These are phyloP conservation scores for Calephelis virginiensis DNA, from an alignment of 1,140 invertebrate genomes.

Conservation along the genomic window DNA sequence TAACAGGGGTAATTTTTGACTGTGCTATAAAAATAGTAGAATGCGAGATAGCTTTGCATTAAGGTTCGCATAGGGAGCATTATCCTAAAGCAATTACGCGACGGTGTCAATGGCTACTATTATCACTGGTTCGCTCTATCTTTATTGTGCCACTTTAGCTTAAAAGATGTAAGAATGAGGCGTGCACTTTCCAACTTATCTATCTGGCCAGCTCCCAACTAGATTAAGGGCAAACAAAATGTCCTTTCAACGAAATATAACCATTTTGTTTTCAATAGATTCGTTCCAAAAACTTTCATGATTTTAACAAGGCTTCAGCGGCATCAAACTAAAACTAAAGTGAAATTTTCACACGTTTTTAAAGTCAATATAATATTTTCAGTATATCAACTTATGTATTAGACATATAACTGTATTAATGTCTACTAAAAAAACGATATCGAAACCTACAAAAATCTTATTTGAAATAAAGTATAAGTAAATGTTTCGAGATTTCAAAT, in stretches of 20 bases:
- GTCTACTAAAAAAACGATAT: no score
- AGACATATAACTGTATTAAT: no score
- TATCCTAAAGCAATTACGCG: neutral
- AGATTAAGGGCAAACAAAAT: conserved; percentile 24
- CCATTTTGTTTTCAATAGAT: conserved; percentile 1
- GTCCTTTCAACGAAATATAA: conserved; percentile 7
- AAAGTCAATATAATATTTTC: no score
- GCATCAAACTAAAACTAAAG: no score
- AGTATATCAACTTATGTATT: no score
- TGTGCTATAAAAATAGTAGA: neutral
- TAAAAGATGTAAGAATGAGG: conserved; percentile 24
- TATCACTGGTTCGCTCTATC: conserved; percentile 19
- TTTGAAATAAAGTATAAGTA: no score
- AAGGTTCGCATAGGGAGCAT: neutral
- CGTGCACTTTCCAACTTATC: conserved; percentile 16
- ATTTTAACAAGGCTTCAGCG: no score
- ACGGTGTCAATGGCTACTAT: conserved; percentile 21
- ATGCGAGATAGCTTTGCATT: no score
- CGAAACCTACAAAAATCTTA: no score
- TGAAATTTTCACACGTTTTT: no score
- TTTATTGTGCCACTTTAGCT: conserved; percentile 22
- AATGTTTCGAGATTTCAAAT: no score
- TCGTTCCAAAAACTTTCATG: neutral
- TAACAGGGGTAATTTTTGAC: neutral
- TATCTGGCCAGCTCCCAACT: conserved; percentile 25